Evolutionary conservation across 2,797 vertebrate species (phyloP).

Genomic region (Dendrocincla tyrannina): DNA sequence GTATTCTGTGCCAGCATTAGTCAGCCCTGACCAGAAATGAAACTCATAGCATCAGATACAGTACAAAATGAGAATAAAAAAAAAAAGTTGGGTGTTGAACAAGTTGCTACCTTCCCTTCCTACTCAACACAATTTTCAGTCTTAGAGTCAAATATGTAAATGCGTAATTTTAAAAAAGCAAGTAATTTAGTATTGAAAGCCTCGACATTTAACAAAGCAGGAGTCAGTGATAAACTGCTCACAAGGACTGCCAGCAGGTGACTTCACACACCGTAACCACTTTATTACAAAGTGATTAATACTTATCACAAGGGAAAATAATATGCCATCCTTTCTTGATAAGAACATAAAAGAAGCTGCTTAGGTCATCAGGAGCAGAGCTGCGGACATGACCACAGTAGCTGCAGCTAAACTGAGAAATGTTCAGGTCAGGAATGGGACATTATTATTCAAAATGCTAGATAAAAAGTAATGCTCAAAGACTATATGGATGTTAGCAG

Average conservation of each 20-base stretch:
- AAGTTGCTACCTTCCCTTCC: neutral
- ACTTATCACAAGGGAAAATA: slow-evolving; percentile 24
- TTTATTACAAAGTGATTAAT: slow-evolving; percentile 49
- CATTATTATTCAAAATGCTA: neutral
- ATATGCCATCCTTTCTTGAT: slow-evolving; percentile 18
- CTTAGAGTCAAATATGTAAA: slow-evolving; percentile 5
- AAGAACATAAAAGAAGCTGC: slow-evolving; percentile 33
- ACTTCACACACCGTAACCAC: slow-evolving; percentile 7
- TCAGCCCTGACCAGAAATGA: neutral
- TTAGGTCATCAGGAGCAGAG: slow-evolving; percentile 20
- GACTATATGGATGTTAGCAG: neutral
- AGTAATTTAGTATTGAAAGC: slow-evolving; percentile 17
- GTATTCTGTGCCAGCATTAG: neutral
- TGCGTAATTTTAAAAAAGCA: neutral
- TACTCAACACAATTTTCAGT: neutral
- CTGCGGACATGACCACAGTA: neutral
- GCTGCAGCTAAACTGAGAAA: neutral
- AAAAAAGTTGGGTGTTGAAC: neutral
- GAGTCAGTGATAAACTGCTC: slow-evolving; percentile 35
- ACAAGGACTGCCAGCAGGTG: slow-evolving; percentile 8
- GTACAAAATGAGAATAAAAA: neutral
- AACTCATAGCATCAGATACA: neutral
- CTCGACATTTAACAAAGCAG: neutral
- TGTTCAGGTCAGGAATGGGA: neutral
- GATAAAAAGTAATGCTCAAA: slow-evolving; percentile 3